Evolutionary conservation across 2,113 vertebrate genomes (phyloP).

Genomic region (Phalacrocorax pelagicus): DNA sequence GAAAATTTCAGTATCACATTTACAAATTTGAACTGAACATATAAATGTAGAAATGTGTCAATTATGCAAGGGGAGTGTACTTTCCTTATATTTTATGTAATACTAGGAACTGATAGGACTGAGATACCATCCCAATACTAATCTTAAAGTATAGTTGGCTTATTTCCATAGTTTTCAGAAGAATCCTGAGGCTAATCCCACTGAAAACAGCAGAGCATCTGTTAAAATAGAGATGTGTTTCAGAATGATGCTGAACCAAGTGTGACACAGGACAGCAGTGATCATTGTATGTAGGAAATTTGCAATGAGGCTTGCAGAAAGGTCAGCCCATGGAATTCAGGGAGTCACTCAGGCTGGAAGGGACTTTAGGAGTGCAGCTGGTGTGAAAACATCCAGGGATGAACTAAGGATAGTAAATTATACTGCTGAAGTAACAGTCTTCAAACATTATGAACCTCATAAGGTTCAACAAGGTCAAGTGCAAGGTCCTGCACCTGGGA

Average conservation of each 20-base stretch:
- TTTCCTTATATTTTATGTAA: not conserved
- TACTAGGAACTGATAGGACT: not conserved
- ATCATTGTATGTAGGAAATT: not conserved
- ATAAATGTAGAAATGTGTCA: not conserved
- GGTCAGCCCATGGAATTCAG: not conserved
- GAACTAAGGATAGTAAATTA: not conserved
- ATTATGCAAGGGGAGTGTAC: not conserved
- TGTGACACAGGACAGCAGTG: not conserved
- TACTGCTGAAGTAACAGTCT: not conserved
- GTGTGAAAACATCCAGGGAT: not conserved
- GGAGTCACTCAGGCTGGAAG: not conserved
- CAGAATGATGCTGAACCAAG: not conserved
- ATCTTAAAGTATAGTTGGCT: not conserved
- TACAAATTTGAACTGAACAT: not conserved
- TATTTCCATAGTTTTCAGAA: not conserved
- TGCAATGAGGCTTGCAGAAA: not conserved
- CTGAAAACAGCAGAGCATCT: not conserved
- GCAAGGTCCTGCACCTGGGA: no score
- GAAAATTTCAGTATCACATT: not conserved
- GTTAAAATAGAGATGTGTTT: not conserved
- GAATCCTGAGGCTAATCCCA: not conserved
- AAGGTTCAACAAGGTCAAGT: no score
- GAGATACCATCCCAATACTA: not conserved
- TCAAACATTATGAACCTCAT: not conserved
- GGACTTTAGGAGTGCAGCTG: not conserved